These are phyloP conservation scores for Petrophora chlorosata DNA, from an alignment of 2,888 invertebrate genomes.

Conservation along the genomic window DNA sequence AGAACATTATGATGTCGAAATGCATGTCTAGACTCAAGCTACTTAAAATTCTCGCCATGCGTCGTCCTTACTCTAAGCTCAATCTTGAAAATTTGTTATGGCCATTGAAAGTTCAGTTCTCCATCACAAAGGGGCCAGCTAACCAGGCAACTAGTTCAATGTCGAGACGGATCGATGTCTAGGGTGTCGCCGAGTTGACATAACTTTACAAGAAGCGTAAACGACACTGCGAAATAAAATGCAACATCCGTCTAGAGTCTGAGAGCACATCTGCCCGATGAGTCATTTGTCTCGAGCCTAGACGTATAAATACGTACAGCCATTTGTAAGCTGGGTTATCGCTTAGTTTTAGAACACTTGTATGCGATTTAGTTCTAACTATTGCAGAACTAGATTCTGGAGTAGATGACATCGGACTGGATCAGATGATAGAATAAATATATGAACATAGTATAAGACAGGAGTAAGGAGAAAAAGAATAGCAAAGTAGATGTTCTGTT, in stretches of 20 bases:
- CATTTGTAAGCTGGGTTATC: too few relatives aligned
- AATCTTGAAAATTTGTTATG: constrained; percentile 9
- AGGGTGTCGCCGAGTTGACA: constrained; percentile 12
- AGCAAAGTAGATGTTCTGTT: too few relatives aligned
- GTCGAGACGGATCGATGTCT: constrained; percentile 14
- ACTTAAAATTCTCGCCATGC: constrained; percentile 20
- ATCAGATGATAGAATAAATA: too few relatives aligned
- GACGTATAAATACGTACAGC: too few relatives aligned
- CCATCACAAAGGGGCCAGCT: constrained; percentile 17
- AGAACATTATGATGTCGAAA: constrained; percentile 17
- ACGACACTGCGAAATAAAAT: constrained; percentile 13
- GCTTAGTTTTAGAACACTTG: not conserved
- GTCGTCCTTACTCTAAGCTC: constrained; percentile 9
- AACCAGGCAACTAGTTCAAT: constrained; percentile 25
- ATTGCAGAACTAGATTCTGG: too few relatives aligned
- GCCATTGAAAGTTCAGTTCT: constrained; percentile 12
- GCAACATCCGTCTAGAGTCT: constrained; percentile 2
- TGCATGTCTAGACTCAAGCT: constrained; percentile 9
- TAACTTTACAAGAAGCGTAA: constrained; percentile 1
- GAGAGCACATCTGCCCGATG: constrained; percentile 11
- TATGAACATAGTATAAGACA: too few relatives aligned
- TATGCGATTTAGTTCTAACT: too few relatives aligned
- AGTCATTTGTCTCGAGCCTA: not conserved
- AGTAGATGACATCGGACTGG: too few relatives aligned
- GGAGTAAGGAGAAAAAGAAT: too few relatives aligned